Base-by-base conservation (phyloP, 2,888 invertebrate genomes). In the Thera obeliscata region DNA sequence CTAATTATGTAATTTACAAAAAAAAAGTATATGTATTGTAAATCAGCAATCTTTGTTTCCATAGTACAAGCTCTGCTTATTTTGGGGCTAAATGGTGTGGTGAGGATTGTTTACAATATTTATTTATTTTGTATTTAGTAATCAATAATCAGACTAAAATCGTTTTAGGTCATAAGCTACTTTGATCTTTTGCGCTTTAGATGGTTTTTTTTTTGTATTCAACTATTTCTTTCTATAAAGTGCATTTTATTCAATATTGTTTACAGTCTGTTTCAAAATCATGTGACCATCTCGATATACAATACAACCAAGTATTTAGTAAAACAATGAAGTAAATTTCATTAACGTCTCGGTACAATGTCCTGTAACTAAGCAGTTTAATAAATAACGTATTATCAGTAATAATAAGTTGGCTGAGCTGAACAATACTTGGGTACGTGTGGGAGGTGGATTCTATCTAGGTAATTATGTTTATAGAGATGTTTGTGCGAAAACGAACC, bases 341-440 rank as follows among this genome's bases (percentile, higher is more conserved):
- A 78, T 76, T 78, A 78, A 74, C 67, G 61, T 66, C 67, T 56
- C 36, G n/a, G 68, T 43, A 69, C 74, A 74, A 67, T 74, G 77
- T 78, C 70, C 72, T 46, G 56, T 54, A 61, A 70, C 64, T 58
- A 61, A 70, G 68, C 68, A 56, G 72, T 69, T 69, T 72, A 76
- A 80, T 79, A 80, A 80, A 78, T 78, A 78, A 76, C 74, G 75
- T 72, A 76, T 78, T 80, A 80, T 80, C 80, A 74, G 74, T 74
- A 77, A 76, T 78, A 79, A 79, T 80, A 80, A 80, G 75, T 78
- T 69, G 73, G 72, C 69, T 74, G 75, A 80, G 71, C 74, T 43
- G 75, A 78, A 80, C 80, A 80, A 80, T 80, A 78, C 77, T 70
- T 65, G 65, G 69, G 72, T 74, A 76, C 74, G 74, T 75, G 79